phyloP scores from a whole-genome alignment of 2,797 vertebrate genomes.

The Hippoglossus hippoglossus region DNA sequence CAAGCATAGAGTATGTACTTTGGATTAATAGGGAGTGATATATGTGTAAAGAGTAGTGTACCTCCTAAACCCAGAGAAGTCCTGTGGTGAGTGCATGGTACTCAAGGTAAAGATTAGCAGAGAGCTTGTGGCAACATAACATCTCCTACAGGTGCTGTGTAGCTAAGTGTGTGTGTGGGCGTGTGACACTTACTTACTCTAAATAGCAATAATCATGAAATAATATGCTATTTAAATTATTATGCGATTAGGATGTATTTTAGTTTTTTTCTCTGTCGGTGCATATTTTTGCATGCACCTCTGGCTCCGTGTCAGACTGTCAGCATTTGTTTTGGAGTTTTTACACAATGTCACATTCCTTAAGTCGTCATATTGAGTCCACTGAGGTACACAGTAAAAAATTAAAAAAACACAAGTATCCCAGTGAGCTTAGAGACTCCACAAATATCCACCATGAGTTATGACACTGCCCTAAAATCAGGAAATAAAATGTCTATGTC shows the following conservation, averaged over 20 bases:
- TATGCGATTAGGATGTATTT: conserved; percentile 28
- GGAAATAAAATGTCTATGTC: conserved; percentile 66
- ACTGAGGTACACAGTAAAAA: conserved; percentile 57
- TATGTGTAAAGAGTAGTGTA: conserved; percentile 78
- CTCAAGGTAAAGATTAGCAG: conserved; percentile 74
- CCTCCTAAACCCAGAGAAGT: conserved; percentile 72
- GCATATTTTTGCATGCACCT: conserved; percentile 25
- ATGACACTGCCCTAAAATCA: conserved; percentile 64
- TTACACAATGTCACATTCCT: conserved; percentile 74
- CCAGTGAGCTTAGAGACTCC: conserved; percentile 64
- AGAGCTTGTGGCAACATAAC: conserved; percentile 69
- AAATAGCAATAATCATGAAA: conserved; percentile 61
- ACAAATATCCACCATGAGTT: conserved; percentile 69
- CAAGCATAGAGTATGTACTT: conserved; percentile 80
- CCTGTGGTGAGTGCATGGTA: conserved; percentile 69
- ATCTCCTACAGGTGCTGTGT: conserved; percentile 67
- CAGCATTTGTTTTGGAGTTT: conserved; percentile 60
- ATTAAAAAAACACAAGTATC: conserved; percentile 62
- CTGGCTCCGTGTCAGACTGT: conserved; percentile 46
- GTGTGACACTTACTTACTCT: conserved; percentile 53
- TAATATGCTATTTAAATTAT: conserved; percentile 54
- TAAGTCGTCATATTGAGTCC: conserved; percentile 67
- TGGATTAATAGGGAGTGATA: conserved; percentile 79
- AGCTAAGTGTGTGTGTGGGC: conserved; percentile 17
- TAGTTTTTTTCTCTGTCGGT: neutral